phyloP scores from a whole-genome alignment of 2,797 vertebrate species.

The Platyrinchus mystaceus region DNA sequence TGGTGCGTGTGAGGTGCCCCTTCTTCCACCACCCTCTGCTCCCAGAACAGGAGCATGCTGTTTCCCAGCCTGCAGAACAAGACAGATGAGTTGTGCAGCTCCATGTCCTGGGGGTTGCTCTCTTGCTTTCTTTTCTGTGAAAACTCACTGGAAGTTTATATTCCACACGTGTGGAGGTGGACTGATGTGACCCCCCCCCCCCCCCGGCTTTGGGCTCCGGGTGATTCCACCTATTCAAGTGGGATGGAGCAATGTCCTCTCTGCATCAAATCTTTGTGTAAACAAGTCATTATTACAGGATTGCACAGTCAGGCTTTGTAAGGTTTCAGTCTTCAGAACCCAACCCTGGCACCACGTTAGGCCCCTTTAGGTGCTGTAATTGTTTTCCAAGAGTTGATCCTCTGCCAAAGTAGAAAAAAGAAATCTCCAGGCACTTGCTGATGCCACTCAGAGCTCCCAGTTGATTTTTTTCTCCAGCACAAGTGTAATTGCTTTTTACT shows the following conservation, averaged over 20 bases:
- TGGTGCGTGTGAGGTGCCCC: background rate
- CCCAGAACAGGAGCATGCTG: background rate
- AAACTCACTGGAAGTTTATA: background rate
- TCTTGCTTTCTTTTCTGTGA: background rate
- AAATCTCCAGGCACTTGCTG: background rate
- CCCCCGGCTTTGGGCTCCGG: background rate
- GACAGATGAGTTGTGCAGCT: background rate
- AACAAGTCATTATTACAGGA: background rate
- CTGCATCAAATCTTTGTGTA: background rate
- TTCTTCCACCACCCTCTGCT: background rate
- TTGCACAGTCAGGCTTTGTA: background rate
- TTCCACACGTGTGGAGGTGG: accelerated
- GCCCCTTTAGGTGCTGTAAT: background rate
- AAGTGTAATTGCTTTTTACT: background rate
- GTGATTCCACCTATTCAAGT: background rate
- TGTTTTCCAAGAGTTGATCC: background rate
- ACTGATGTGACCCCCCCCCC: background rate
- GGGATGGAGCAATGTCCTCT: background rate
- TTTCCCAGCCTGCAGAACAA: background rate
- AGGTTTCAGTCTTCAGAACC: background rate
- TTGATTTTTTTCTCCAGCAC: background rate
- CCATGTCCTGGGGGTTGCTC: background rate
- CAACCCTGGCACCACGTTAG: background rate
- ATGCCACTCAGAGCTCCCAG: background rate
- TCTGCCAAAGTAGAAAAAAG: background rate